A percentile compares a stretch with the other conserved stretches of the same genome.
phyloP scores from a whole-genome alignment of 2,113 vertebrate species.

The Promerops cafer region DNA sequence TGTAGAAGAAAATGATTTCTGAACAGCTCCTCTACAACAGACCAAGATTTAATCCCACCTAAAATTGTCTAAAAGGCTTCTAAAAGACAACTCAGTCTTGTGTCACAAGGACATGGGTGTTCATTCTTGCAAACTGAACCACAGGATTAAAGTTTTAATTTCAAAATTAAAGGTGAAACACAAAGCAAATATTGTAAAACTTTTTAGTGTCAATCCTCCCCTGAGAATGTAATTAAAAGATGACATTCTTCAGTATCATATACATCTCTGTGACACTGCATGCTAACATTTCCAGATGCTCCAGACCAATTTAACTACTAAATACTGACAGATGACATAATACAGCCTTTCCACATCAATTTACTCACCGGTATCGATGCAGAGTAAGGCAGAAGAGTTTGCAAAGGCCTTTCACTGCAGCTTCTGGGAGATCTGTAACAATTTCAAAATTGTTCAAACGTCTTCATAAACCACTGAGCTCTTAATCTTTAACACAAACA shows the following conservation, averaged over 20 bases:
- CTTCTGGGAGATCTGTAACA: conserved; percentile 84
- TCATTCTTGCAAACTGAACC: neutral
- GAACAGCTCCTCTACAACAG: neutral
- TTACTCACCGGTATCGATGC: conserved; percentile 88
- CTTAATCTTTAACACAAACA: neutral
- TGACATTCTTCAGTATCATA: neutral
- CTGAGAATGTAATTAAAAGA: neutral
- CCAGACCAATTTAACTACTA: neutral
- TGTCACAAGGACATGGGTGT: neutral
- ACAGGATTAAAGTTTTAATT: neutral
- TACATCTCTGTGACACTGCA: neutral
- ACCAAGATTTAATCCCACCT: neutral
- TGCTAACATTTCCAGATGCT: neutral
- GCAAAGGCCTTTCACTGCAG: conserved; percentile 91
- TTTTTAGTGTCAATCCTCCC: neutral
- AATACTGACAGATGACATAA: neutral
- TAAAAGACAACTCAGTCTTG: neutral
- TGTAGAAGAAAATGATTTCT: neutral
- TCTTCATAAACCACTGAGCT: neutral
- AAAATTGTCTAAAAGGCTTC: neutral
- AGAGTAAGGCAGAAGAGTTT: conserved; percentile 94
- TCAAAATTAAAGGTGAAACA: neutral
- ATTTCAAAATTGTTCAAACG: neutral
- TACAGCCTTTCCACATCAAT: neutral
- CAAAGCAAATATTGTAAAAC: neutral